Evolutionary conservation across 2,797 vertebrate species (phyloP).

Genomic region (Takifugu ocellatus): DNA sequence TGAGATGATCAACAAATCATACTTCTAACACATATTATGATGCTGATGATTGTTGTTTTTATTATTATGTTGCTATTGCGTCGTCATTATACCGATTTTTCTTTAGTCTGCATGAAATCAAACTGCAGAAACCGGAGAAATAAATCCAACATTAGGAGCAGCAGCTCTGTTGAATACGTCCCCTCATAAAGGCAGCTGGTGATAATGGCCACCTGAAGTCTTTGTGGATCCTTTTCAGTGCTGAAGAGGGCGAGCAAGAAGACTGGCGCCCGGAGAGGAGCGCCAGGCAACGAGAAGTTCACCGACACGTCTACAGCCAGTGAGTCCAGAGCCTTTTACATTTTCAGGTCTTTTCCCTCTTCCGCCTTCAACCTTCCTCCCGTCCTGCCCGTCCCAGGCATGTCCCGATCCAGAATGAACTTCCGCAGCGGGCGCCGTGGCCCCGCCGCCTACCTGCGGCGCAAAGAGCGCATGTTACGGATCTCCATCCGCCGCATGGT

Average conservation of each 20-base stretch:
- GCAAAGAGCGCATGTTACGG: slow-evolving; percentile 93
- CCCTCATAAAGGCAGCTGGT: neutral
- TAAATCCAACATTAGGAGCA: neutral
- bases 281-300: slow-evolving; percentile 88
- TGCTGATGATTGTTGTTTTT: too few species aligned
- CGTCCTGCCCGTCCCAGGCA: slow-evolving; percentile 68
- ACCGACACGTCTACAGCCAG: slow-evolving; percentile 90
- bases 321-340: slow-evolving; percentile 60
- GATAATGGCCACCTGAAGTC: neutral
- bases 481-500: slow-evolving; percentile 98
- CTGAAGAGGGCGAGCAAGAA: slow-evolving; percentile 96
- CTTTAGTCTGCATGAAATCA: too few species aligned
- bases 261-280: slow-evolving; percentile 85
- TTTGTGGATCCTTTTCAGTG: slow-evolving; percentile 62
- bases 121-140: neutral
- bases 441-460: slow-evolving; percentile 89
- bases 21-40: neutral
- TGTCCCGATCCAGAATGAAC: slow-evolving; percentile 87
- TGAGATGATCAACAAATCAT: neutral
- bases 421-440: slow-evolving; percentile 90
- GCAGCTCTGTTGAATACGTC: neutral
- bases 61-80: too few species aligned
- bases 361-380: neutral
- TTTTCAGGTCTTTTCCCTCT: neutral
- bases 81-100: neutral